Evolutionary conservation across 1,140 invertebrate genomes (phyloP).

Genomic region (Magallana angulata): DNA sequence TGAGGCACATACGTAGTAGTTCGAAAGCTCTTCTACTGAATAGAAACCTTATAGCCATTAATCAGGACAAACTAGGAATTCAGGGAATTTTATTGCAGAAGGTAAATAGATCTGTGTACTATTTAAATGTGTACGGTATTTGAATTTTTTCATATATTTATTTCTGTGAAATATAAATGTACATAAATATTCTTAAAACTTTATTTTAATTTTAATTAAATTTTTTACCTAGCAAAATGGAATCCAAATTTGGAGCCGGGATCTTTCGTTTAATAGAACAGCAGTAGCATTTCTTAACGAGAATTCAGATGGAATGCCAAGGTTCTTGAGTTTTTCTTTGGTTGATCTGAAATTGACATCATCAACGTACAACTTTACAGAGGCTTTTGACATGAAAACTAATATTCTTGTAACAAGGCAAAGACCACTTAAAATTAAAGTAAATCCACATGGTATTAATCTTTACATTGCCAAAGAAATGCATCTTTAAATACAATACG

Average conservation of each 20-base stretch:
- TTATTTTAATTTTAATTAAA: neutral
- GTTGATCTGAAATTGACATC: neutral
- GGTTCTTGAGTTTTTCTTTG: neutral
- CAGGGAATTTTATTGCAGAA: conserved; percentile 89
- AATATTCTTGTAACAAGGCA: neutral
- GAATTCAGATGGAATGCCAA: conserved; percentile 16
- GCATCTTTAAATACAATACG: neutral
- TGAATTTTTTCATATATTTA: no score
- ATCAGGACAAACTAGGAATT: conserved; percentile 96
- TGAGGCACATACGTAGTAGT: conserved; percentile 92
- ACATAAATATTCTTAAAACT: no score
- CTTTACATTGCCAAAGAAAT: neutral
- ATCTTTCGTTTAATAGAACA: neutral
- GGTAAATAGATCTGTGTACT: conserved; percentile 76
- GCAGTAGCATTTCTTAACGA: neutral
- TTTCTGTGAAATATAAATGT: no score
- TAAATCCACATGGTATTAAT: conserved; percentile 5
- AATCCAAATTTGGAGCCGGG: conserved; percentile 14
- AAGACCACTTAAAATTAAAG: neutral
- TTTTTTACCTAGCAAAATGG: neutral
- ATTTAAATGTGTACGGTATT: no score
- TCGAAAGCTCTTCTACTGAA: conserved; percentile 96
- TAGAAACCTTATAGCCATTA: conserved; percentile 94
- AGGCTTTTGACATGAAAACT: neutral
- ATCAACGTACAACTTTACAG: conserved; percentile 15